Evolutionary conservation across 2,797 vertebrate species (phyloP), one percentile per base, ranked within the genome.

Genomic region (Hypotaenidia philippensis): DNA sequence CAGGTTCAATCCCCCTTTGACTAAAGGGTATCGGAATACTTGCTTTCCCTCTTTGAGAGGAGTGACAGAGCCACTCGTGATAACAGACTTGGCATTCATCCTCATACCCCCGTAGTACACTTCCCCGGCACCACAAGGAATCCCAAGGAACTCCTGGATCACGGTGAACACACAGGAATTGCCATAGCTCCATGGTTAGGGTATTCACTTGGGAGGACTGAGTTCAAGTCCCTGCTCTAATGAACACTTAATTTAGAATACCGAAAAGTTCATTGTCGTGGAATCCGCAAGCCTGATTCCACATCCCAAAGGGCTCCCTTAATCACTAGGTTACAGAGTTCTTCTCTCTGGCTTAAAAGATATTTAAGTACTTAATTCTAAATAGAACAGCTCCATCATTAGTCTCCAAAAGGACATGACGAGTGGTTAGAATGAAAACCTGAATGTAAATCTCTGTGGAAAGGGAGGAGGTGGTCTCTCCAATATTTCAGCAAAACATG

Each of bases 51-150:
- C 45, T 64, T 60, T 64, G n/a, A 47, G 29, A 41, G 60, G 21
- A 20, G 26, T 31, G n/a, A 23, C 34, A 60, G 20, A 45, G 25
- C 14, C 53, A 49, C 23, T 59, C 0, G 0, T 12, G 61, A 11
- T 53, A 78, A 68, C 13, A 29, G 20, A 32, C 13, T 26, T 32
- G 18, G 23, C 4, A 9, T 13, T 53, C 31, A 32, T 4, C 41
- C n/a, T 78, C 1, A 2, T 15, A 69, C 10, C 50, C 53, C 31
- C 0, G 0, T 3, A 26, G 34, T 2, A 6, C 2, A 5, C 6
- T 25, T 84, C 25, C 55, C 10, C 3, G 11, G 38, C 36, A 77
- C 19, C 34, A 19, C 40, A 56, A 23, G 31, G 69, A 72, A 76
- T 32, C 19, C 70, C 1, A 1, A 59, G 16, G 36, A 19, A 36